phyloP scores from a whole-genome alignment of 2,797 vertebrate genomes.

The Pelochelys cantorii region DNA sequence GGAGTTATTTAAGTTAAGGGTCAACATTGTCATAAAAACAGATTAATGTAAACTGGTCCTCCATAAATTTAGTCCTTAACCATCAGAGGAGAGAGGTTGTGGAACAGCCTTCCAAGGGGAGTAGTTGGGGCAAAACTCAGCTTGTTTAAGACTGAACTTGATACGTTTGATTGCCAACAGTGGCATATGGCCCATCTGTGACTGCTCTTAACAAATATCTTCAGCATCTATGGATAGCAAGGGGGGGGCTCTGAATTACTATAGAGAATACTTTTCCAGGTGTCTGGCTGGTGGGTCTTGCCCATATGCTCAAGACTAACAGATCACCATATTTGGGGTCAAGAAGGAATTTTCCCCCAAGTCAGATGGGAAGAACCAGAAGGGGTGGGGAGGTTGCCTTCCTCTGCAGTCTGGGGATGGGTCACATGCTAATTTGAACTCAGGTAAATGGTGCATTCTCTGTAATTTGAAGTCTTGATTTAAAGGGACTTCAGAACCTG shows the following conservation, averaged over 20 bases:
- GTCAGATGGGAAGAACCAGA: not conserved
- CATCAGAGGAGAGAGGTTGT: not conserved
- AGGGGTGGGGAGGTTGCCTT: accelerated
- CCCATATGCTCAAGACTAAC: not conserved
- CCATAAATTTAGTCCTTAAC: not conserved
- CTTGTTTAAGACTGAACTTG: not conserved
- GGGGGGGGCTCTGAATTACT: not conserved
- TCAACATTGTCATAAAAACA: not conserved
- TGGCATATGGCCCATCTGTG: not conserved
- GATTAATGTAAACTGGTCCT: not conserved
- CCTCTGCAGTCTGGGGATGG: not conserved
- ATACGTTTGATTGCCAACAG: not conserved
- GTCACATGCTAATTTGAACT: not conserved
- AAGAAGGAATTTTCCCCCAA: not conserved
- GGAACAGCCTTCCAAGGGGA: not conserved
- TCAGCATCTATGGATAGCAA: not conserved
- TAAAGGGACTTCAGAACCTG: not conserved
- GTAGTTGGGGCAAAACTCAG: not conserved
- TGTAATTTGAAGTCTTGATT: not conserved
- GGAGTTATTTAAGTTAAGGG: not conserved
- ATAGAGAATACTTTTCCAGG: not conserved
- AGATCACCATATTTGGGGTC: not conserved
- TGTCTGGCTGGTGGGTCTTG: not conserved
- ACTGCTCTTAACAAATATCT: not conserved
- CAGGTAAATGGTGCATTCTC: not conserved